A percentile compares a stretch with the other conserved stretches of the same genome.
phyloP scores from a whole-genome alignment of 2,888 invertebrate species.

The Pteria penguin region DNA sequence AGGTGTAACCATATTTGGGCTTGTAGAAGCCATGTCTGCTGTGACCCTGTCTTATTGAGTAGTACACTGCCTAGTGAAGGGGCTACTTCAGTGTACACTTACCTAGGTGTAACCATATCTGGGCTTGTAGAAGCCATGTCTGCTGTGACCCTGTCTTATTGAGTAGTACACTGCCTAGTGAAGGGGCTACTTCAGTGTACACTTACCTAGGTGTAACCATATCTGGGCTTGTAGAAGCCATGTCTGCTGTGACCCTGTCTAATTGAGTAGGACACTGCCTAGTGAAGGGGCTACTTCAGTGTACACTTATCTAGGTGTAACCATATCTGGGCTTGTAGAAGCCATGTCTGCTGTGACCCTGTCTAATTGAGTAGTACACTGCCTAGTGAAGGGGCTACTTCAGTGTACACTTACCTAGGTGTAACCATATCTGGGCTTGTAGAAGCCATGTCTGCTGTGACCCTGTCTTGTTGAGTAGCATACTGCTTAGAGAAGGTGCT shows the following conservation, averaged over 20 bases:
- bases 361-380: no score
- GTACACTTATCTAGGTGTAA: no score
- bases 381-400: no score
- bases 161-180: slow-evolving; percentile 85
- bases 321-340: no score
- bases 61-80: slow-evolving; percentile 88
- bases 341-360: no score
- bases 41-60: slow-evolving; percentile 86
- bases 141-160: slow-evolving; percentile 87
- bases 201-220: no score
- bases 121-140: slow-evolving; percentile 85
- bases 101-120: slow-evolving; percentile 89
- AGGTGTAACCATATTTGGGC: slow-evolving; percentile 89
- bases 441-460: slow-evolving; percentile 87
- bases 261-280: no score
- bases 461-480: slow-evolving; percentile 85
- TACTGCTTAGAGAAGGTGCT: slow-evolving; percentile 88
- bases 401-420: no score
- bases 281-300: no score
- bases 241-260: no score
- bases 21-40: slow-evolving; percentile 85
- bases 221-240: no score
- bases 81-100: slow-evolving; percentile 91
- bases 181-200: slow-evolving; percentile 93
- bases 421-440: slow-evolving; percentile 89